phyloP scores from a whole-genome alignment of 2,888 invertebrate genomes.

The Melanostoma scalare region DNA sequence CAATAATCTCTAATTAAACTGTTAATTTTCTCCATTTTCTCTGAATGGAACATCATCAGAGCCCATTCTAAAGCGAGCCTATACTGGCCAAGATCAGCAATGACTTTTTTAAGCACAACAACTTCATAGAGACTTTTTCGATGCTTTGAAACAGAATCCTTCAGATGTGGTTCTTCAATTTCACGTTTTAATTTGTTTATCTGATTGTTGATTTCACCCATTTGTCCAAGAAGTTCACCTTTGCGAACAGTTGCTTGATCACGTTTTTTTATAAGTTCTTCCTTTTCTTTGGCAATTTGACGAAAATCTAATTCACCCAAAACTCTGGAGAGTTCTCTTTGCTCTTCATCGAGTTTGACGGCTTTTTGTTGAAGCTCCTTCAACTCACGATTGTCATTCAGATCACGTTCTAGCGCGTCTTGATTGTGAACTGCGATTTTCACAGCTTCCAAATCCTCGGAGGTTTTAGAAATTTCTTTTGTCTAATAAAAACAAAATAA shows the following conservation, averaged over 20 bases:
- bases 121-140: constrained; percentile 86
- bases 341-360: constrained; percentile 82
- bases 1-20: constrained; percentile 91
- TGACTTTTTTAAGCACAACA: constrained; percentile 85
- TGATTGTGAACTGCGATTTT: constrained; percentile 85
- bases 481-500: constrained; percentile 72
- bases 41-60: constrained; percentile 93
- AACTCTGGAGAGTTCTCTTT: constrained; percentile 83
- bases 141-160: constrained; percentile 88
- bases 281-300: constrained; percentile 84
- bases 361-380: constrained; percentile 83
- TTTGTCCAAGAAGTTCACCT: constrained; percentile 83
- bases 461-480: constrained; percentile 82
- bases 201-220: constrained; percentile 79
- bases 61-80: constrained; percentile 92
- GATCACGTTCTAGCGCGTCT: constrained; percentile 86
- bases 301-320: constrained; percentile 85
- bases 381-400: constrained; percentile 88
- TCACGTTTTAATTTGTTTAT: constrained; percentile 83
- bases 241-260: constrained; percentile 83
- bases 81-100: constrained; percentile 90
- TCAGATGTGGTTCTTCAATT: constrained; percentile 86
- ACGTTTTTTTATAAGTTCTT: constrained; percentile 83
- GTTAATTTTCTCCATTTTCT: constrained; percentile 97
- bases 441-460: constrained; percentile 83